Evolutionary conservation across 2,888 invertebrate species (phyloP).

Genomic region (Andricus quercusramuli): DNA sequence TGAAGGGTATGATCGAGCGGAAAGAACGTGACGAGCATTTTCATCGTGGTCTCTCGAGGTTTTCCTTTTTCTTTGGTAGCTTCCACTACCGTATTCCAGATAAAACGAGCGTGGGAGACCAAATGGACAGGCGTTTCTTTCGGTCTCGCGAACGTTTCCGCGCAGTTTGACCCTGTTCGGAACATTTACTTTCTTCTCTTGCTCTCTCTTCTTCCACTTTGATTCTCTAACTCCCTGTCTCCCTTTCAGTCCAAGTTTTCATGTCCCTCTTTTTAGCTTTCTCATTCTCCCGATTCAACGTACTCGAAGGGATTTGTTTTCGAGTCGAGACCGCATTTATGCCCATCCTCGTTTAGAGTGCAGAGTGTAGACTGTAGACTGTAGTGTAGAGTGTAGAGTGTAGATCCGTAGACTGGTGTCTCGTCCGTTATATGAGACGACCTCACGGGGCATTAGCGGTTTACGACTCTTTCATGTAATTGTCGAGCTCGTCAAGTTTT

Average conservation of each 20-base stretch:
- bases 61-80: slow-evolving; percentile 44
- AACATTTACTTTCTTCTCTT: slow-evolving; percentile 58
- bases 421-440: slow-evolving; percentile 59
- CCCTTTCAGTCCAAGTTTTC: slow-evolving; percentile 41
- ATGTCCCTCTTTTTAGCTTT: slow-evolving; percentile 30
- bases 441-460: slow-evolving; percentile 71
- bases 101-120: slow-evolving; percentile 46
- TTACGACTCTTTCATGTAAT: slow-evolving; percentile 77
- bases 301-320: slow-evolving; percentile 44
- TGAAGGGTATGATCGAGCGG: slow-evolving; percentile 47
- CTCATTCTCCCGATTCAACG: slow-evolving; percentile 38
- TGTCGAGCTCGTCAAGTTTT: slow-evolving; percentile 77
- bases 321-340: slow-evolving; percentile 41
- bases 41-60: slow-evolving; percentile 47
- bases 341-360: slow-evolving; percentile 48
- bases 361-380: too few relatives aligned
- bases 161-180: slow-evolving; percentile 58
- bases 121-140: slow-evolving; percentile 58
- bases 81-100: slow-evolving; percentile 38
- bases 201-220: slow-evolving; percentile 22
- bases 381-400: too few relatives aligned
- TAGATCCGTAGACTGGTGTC: slow-evolving; percentile 50
- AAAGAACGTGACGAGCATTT: slow-evolving; percentile 54
- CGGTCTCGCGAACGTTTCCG: slow-evolving; percentile 57
- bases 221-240: slow-evolving; percentile 46